These are phyloP conservation scores for Pomacea canaliculata DNA, from an alignment of 2,888 invertebrate genomes.

Conservation along the genomic window DNA sequence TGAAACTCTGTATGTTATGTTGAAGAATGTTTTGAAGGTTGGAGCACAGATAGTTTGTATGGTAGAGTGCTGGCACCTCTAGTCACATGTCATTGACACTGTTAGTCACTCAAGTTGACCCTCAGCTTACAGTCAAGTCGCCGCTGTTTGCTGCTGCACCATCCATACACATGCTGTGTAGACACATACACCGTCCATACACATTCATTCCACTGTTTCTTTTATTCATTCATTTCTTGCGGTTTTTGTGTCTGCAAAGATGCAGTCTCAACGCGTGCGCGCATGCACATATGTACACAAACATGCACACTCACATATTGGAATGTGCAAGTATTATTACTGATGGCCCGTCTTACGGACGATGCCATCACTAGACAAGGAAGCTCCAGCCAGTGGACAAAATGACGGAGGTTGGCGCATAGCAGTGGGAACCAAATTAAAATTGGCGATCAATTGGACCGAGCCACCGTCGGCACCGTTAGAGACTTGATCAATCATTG, in stretches of 20 bases:
- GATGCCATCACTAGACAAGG: too few species aligned
- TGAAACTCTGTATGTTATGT: too few species aligned
- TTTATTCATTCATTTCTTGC: not conserved
- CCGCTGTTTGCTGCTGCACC: not conserved
- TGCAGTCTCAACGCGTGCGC: not conserved
- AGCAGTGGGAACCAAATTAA: slow-evolving; percentile 5
- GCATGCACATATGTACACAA: not conserved
- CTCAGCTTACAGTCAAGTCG: too few species aligned
- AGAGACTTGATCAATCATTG: slow-evolving; percentile 12
- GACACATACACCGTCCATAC: not conserved
- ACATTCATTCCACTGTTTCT: not conserved
- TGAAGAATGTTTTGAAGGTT: too few species aligned
- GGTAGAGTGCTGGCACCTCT: too few species aligned
- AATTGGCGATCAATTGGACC: slow-evolving; percentile 11
- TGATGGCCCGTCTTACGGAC: too few species aligned
- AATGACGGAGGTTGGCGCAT: too few species aligned
- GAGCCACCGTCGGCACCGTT: not conserved
- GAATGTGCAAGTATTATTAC: too few species aligned
- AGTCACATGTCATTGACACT: too few species aligned
- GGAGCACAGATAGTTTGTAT: too few species aligned
- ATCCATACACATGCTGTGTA: not conserved
- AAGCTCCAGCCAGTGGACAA: too few species aligned
- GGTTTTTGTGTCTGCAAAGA: not conserved
- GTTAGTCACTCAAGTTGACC: too few species aligned
- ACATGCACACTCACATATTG: not conserved